Evolutionary conservation across 2,113 vertebrate genomes (phyloP), one percentile per base, ranked within the genome.

Genomic region (Acanthochromis polyacanthus): DNA sequence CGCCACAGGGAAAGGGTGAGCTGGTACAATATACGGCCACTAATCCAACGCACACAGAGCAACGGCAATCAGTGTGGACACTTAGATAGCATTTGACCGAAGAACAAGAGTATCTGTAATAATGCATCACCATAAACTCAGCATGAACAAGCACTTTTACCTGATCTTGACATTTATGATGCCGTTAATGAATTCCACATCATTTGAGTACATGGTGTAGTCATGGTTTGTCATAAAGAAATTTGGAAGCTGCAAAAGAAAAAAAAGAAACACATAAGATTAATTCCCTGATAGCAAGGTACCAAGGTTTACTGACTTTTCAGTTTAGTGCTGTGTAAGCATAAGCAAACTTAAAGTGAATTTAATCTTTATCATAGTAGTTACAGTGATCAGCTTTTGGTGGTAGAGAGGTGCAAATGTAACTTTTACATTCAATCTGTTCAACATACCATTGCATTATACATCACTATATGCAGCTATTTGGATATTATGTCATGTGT

Each of bases 131-230:
- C 10, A 1, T 55, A 1, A 48, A 5, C 2, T 5, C 7, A 46
- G 11, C n/a, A 3, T 16, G 7, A 12, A 51, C 5, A 9, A 63
- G 56, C 12, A 3, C 0, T 3, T 81, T 89, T 80, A 97, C 97
- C 95, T 96, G 78, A 95, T 96, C 58, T 89, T 96, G 0, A 93
- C 88, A 19, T 93, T 94, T 16, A 97, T 61, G 69, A 96, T 91
- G 43, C 94, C 94, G 23, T 96, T 97, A 92, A 97, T 93, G 82
- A 98, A 97, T 30, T 97, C 96, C 45, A 98, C 52, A 30, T 97
- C 94, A 0, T 53, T 71, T 0, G 96, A 95, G 75, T 98, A 97
- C 76, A 97, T 94, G 75, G 55, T 75, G 66, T 95, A 97, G 81
- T 97, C 95, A 0, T 96, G 97, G 28, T 72, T 92, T 73, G 92